Percentiles rank a stretch among this genome's conserved stretches.
phyloP scores from a whole-genome alignment of 2,888 invertebrate genomes.

The Cantharis flavilabris region DNA sequence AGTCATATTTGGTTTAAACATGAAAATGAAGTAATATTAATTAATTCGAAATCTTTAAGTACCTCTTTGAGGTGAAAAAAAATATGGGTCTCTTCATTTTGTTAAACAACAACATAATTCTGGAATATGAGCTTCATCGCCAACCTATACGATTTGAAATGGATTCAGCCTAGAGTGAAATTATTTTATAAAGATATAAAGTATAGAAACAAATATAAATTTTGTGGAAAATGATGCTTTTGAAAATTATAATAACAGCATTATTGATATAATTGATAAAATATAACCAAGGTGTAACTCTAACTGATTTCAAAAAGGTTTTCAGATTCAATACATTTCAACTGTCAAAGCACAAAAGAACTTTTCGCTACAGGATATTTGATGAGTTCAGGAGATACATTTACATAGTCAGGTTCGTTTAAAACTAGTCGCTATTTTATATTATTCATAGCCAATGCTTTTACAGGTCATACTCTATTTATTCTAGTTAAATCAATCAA shows the following conservation, averaged over 20 bases:
- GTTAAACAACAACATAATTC: no score
- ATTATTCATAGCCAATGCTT: not conserved
- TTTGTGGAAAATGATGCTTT: not conserved
- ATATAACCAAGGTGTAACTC: not conserved
- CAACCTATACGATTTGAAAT: no score
- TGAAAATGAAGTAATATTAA: no score
- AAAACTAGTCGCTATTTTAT: constrained; percentile 1
- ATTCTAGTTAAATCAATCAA: not conserved
- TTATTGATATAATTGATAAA: not conserved
- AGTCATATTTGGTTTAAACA: not conserved
- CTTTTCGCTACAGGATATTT: constrained; percentile 20
- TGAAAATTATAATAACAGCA: not conserved
- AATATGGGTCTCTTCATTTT: no score
- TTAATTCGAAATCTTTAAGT: no score
- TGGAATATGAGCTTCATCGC: no score
- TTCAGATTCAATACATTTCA: not conserved
- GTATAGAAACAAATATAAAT: not conserved
- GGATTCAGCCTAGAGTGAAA: no score
- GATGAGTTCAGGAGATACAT: constrained; percentile 9
- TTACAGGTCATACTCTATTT: not conserved
- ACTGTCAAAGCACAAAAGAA: not conserved
- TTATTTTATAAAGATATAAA: no score
- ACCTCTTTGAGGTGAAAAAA: no score
- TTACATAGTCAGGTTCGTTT: constrained; percentile 2
- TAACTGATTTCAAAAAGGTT: not conserved